Evolutionary conservation across 1,140 invertebrate species (phyloP).

Genomic region (Archivesica marissinica): DNA sequence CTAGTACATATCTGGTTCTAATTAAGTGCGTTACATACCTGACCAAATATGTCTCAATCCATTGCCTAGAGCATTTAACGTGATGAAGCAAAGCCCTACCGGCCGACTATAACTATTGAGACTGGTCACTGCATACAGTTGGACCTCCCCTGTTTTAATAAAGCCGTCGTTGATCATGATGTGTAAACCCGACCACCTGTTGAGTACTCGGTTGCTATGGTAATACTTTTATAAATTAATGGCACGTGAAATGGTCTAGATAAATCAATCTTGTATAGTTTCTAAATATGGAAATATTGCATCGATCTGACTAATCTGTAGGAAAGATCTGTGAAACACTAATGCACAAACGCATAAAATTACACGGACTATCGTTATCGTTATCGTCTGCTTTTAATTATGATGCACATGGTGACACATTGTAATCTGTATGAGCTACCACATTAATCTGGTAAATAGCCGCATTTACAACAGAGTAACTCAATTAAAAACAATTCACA

Average conservation of each 20-base stretch:
- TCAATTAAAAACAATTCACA: conserved; percentile 38
- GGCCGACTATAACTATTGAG: not conserved
- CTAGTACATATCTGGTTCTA: too few species aligned
- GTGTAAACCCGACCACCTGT: not conserved
- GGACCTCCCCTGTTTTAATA: not conserved
- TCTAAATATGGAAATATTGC: not conserved
- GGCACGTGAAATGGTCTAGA: conserved; percentile 24
- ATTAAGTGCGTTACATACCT: too few species aligned
- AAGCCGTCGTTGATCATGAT: not conserved
- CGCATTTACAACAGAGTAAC: not conserved
- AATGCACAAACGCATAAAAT: conserved; percentile 24
- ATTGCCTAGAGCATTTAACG: not conserved
- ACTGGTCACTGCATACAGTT: not conserved
- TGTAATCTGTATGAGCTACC: not conserved
- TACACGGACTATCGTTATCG: conserved; percentile 9
- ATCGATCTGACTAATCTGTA: not conserved
- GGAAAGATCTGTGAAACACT: not conserved
- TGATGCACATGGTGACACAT: not conserved
- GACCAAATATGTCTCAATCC: not conserved
- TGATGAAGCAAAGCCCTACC: conserved; percentile 3
- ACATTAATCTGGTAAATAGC: not conserved
- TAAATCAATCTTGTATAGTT: conserved; percentile 11
- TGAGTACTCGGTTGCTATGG: not conserved
- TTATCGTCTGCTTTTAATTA: conserved; percentile 23
- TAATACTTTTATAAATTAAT: conserved; percentile 16